Evolutionary conservation across 1,140 invertebrate genomes (phyloP), one percentile per base, ranked within the genome.

Genomic region (Anadara kagoshimensis): DNA sequence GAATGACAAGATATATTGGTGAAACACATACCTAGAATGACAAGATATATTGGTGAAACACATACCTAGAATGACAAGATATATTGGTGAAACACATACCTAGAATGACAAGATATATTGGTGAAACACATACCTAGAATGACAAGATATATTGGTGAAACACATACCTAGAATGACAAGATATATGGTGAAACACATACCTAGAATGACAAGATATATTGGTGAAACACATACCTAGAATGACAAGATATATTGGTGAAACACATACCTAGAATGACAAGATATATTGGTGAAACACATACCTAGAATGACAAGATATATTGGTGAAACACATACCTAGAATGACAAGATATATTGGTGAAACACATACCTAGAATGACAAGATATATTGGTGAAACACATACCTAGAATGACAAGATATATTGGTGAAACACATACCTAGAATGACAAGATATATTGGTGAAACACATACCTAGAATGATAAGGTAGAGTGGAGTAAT

Each of bases 341-440:
- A 64, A 63, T 72, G 26, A 69, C 16, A 72, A n/a, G 44, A 22
- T 4, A 65, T 2, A 83, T 75, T 8, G 82, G 78, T 26, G 74
- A 54, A 20, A 85, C 71, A 59, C 80, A 82, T 16, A 81, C 61
- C 84, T 85, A 61, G 8, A 64, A 63, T 72, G 26, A 69, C 16
- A 72, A n/a, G 44, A 22, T 4, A 65, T 2, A 83, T 75, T 8
- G 82, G 78, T 26, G 74, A 54, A 20, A 85, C 71, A 59, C 80
- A 82, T 16, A 81, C 61, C 84, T 85, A 61, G 8, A 64, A 63
- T 72, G 26, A 69, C 16, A 72, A n/a, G 44, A 22, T 4, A 65
- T 2, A 83, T 75, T 8, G 82, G 78, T 26, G 74, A 54, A 20
- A 85, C 71, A 59, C 80, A 82, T 16, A 81, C 61, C 84, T 85